Conservation (phyloP, 2,888 invertebrate species). For the Troides oblongomaculatus region DNA sequence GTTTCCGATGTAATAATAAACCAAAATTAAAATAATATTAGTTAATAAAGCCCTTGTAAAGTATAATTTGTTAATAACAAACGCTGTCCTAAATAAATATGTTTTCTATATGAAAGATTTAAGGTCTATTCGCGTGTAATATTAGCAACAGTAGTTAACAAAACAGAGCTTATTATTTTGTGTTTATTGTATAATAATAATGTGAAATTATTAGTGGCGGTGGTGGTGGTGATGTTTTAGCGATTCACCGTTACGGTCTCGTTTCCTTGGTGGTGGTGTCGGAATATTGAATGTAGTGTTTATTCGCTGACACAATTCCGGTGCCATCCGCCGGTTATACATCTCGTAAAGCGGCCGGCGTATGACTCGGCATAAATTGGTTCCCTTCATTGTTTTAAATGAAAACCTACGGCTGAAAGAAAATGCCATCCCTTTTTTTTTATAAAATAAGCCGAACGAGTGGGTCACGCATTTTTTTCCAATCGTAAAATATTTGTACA, state of each 20-base stretch:
- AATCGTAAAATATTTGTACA: neutral
- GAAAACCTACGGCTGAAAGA: neutral
- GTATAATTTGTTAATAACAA: too few species aligned
- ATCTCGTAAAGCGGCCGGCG: neutral
- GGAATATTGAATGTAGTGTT: neutral
- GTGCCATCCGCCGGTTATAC: neutral
- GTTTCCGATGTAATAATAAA: too few species aligned
- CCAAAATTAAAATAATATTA: too few species aligned
- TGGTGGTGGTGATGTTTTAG: too few species aligned
- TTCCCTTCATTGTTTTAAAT: slow-evolving; percentile 2
- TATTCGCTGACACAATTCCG: neutral
- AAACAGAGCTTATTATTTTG: too few species aligned
- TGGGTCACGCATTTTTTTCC: neutral
- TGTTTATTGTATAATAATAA: too few species aligned
- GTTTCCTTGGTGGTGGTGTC: neutral
- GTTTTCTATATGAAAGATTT: too few species aligned
- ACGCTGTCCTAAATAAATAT: too few species aligned
- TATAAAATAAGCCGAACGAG: neutral
- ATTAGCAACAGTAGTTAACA: too few species aligned
- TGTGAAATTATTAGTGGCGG: too few species aligned
- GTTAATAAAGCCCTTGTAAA: too few species aligned
- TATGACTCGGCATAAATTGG: slow-evolving; percentile 8
- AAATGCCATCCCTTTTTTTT: neutral
- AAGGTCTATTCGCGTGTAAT: too few species aligned
- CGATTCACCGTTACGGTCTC: neutral